Evolutionary conservation across 2,888 invertebrate genomes (phyloP), one percentile per base, ranked within the genome.

Genomic region (Rotaria magnacalcarata): DNA sequence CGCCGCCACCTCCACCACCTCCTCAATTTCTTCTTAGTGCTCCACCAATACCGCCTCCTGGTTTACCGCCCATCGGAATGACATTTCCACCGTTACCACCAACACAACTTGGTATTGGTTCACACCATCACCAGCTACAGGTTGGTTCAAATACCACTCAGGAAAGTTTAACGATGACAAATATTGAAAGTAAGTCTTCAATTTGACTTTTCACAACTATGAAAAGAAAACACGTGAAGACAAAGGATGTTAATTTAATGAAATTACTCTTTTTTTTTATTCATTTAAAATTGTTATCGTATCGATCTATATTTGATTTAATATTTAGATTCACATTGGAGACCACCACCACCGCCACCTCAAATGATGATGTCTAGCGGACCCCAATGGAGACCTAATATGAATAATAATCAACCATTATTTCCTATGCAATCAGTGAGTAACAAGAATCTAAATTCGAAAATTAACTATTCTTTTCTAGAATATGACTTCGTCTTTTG

Each of bases 1-100:
- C 87, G 43, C 87, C 87, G 27, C 87, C 88, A 16, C 91, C 92
- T 19, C 80, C 87, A 19, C 80, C 80, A 43, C 80, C 47, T 24
- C 80, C 80, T n/a, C 80, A 43, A n/a, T n/a, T 80, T 24, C 24
- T 47, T 14, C 24, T 80, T 19, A 47, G 11, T n/a, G 80, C 24
- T 43, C 80, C 80, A n/a, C 80, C 80, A 11, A 24, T 47, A 47
- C 80, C 80, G n/a, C 43, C 47, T 5, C 80, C 43, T 47, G 43
- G 43, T 80, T 47, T 47, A 47, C 80, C 80, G 1, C 47, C 80
- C 47, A 47, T 24, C 11, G 80, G 47, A 2, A 67, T 67, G 67
- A 21, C 80, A 24, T 43, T 80, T 80, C 24, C 24, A 80, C 80
- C 80, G 2, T 47, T 47, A 80, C 74, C 41, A 6, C 67, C 67